Evolutionary conservation across 2,797 vertebrate genomes (phyloP), one percentile per base, ranked within the genome.

Genomic region (Gymnopithys bicolor): DNA sequence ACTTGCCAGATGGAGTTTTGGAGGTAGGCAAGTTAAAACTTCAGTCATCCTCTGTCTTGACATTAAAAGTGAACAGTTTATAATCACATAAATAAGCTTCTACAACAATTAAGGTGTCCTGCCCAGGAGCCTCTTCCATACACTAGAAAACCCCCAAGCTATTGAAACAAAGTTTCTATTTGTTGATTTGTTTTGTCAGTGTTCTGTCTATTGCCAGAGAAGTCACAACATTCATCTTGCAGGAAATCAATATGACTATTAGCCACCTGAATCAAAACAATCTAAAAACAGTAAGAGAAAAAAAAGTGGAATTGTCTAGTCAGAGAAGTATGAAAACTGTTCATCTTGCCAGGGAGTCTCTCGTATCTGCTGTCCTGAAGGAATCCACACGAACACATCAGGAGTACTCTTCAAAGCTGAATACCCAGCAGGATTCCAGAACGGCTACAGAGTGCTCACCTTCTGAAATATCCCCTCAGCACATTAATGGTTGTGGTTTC

Each of bases 21-120:
- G 91, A 91, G 87, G 82, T 82, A 83, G 84, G 94, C 86, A 94
- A 94, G 84, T 78, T 88, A 76, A 87, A 80, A 80, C n/a, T 84
- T 83, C 60, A 71, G 39, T 78, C 66, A 81, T 63, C 35, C 69
- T 80, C 73, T 58, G 33, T 45, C 85, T 78, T 55, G 80, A 93
- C 55, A 59, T 45, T 73, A 76, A 67, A 90, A 93, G 33, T 83
- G 53, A 90, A 83, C 68, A 64, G 35, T 87, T 92, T 35, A 46
- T 77, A 79, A 84, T 80, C 73, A 94, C 73, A 91, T 69, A 92
- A 95, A 88, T 67, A 94, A 87, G 71, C 49, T 87, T 59, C 63
- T 85, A 85, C 49, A 53, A 85, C 89, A 89, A 76, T 53, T 39
- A 78, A 64, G 25, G 9, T 88, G 48, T 82, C 58, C 68, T 68